phyloP scores from a whole-genome alignment of 2,888 invertebrate species.

The Hirtodrosophila cameraria region DNA sequence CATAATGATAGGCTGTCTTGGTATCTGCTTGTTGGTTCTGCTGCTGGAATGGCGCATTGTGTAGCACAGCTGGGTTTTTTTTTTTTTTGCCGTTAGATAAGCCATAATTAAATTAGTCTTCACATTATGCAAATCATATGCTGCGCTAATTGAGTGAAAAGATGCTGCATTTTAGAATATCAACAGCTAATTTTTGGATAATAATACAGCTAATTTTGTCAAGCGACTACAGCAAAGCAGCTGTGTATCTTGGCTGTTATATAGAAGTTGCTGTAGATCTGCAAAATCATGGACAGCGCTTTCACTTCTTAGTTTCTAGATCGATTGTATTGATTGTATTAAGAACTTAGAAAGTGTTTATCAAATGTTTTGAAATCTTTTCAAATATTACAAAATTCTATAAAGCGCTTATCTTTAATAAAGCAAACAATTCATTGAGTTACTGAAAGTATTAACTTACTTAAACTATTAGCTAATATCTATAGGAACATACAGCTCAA shows the following conservation, averaged over 20 bases:
- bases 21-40: not conserved
- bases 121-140: slow-evolving; percentile 67
- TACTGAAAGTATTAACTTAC: too few relatives aligned
- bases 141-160: slow-evolving; percentile 66
- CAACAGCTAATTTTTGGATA: slow-evolving; percentile 23
- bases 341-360: too few relatives aligned
- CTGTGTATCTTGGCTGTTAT: not conserved
- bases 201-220: slow-evolving; percentile 9
- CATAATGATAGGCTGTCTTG: slow-evolving; percentile 57
- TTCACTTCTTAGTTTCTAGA: too few relatives aligned
- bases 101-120: slow-evolving; percentile 58
- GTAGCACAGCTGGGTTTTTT: slow-evolving; percentile 15
- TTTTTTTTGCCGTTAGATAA: slow-evolving; percentile 51
- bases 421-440: too few relatives aligned
- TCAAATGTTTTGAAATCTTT: too few relatives aligned
- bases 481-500: too few relatives aligned
- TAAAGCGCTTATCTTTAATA: too few relatives aligned
- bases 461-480: too few relatives aligned
- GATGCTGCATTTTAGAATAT: slow-evolving; percentile 7
- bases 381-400: too few relatives aligned
- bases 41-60: slow-evolving; percentile 18
- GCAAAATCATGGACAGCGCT: too few relatives aligned
- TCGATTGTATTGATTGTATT: too few relatives aligned
- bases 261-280: too few relatives aligned
- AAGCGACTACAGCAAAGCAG: slow-evolving; percentile 22